Evolutionary conservation across 2,797 vertebrate species (phyloP), one percentile per base, ranked within the genome.

Genomic region (Microtus californicus): DNA sequence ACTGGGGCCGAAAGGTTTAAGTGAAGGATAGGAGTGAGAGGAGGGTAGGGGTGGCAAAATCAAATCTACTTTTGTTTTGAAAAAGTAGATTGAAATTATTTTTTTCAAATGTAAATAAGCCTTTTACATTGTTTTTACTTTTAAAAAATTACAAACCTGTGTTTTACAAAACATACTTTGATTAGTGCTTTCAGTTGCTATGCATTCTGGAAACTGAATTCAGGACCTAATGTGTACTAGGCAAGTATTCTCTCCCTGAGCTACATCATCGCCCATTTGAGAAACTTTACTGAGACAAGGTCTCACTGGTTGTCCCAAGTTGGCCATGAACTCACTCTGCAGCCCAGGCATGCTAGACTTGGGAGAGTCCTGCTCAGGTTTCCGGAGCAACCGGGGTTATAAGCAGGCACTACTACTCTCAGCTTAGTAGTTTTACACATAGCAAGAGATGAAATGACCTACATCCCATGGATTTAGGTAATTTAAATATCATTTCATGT

Each of bases 101-200:
- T 88, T 95, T 96, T 82, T 88, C 34, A 85, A n/a, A 90, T 17
- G 31, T 8, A 92, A 78, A 82, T 76, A 83, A 48, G 13, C 8
- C 45, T 80, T 90, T 77, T 78, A 86, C 61, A 25, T 63, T 78
- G 87, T 91, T 91, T 54, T 76, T 92, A 59, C 54, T 59, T 73
- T 82, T 4, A 65, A 54, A 54, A 78, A 34, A 34, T 51, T 51
- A 51, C 31, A 54, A 54, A 34, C 67, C 59, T 88, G 27, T 87
- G 34, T 95, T 93, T 87, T 78, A 69, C 51, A 13, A 85, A 95
- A 95, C 85, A 27, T 15, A 63, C 25, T 88, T 89, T 91, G 48
- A n/a, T 79, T 77, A 93, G 7, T 61, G 73, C 43, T 69, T 69
- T 37, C 43, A 19, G 19, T 34, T 59, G 9, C 23, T 74, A 43